Conservation (phyloP, 2,888 invertebrate genomes). For the Galeopsomyia nigrocyanea region DNA sequence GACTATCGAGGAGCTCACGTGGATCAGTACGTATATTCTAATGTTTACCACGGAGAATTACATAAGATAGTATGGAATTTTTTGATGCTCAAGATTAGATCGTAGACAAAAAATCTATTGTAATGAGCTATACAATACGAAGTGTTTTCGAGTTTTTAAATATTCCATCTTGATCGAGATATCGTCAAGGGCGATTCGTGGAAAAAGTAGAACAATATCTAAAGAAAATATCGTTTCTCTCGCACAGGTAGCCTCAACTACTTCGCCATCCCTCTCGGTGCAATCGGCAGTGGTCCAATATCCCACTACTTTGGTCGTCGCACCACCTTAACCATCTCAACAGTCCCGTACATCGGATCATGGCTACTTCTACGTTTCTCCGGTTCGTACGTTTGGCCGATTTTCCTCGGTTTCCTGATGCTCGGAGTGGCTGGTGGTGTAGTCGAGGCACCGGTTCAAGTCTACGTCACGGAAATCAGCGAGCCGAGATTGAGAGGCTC, state of each 20-base stretch:
- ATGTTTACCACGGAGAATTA: background rate
- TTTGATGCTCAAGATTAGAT: too few relatives aligned
- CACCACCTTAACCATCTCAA: background rate
- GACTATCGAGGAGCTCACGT: too few relatives aligned
- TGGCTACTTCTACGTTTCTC: background rate
- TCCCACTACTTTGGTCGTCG: constrained; percentile 2
- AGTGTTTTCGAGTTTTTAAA: too few relatives aligned
- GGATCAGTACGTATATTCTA: background rate
- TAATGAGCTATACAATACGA: too few relatives aligned
- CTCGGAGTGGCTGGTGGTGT: constrained; percentile 2
- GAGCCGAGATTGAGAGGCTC: constrained; percentile 6
- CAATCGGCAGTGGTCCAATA: background rate
- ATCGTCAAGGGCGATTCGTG: too few relatives aligned
- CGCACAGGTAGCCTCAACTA: background rate
- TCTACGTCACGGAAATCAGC: constrained; percentile 1
- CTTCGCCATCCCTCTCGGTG: constrained; percentile 4
- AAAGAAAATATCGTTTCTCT: too few relatives aligned
- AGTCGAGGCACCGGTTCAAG: constrained; percentile 5
- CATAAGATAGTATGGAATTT: too few relatives aligned
- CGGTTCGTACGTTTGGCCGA: background rate
- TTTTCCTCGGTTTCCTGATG: background rate
- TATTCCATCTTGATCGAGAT: too few relatives aligned
- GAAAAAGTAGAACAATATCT: too few relatives aligned
- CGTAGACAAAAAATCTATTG: too few relatives aligned
- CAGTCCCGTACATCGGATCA: constrained; percentile 4